A percentile compares a stretch with the other conserved stretches of the same genome.
These are phyloP conservation scores for Tragelaphus buxtoni DNA, from an alignment of 2,113 vertebrate genomes.

Conservation along the genomic window DNA sequence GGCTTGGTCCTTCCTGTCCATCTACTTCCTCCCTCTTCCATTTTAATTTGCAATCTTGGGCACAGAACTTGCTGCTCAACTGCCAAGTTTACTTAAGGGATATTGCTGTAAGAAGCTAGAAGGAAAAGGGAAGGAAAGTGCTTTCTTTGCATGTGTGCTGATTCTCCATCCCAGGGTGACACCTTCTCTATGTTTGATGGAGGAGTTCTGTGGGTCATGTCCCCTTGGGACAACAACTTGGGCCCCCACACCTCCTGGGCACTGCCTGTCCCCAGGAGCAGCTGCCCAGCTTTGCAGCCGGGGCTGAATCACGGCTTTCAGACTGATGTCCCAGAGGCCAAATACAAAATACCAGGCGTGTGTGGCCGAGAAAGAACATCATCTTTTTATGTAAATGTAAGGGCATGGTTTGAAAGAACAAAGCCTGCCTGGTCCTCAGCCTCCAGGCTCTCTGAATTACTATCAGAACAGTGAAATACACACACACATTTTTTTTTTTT, in stretches of 20 bases:
- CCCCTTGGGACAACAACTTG: fast-evolving
- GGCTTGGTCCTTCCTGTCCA: background rate
- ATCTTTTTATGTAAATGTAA: background rate
- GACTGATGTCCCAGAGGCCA: conserved; percentile 7
- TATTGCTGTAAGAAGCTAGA: background rate
- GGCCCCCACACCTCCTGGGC: fast-evolving
- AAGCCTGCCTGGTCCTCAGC: background rate
- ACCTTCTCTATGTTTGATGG: background rate
- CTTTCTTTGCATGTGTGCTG: background rate
- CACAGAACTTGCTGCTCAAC: background rate
- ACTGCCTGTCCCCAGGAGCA: conserved; percentile 29
- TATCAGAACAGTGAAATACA: background rate
- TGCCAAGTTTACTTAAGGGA: background rate
- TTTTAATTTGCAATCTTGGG: background rate
- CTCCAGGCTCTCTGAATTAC: background rate
- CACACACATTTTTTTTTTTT: background rate
- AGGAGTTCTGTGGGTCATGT: background rate
- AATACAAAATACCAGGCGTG: background rate
- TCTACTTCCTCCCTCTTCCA: background rate
- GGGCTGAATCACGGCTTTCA: background rate
- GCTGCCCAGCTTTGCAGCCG: background rate
- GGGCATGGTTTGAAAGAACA: background rate
- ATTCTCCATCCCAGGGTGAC: background rate
- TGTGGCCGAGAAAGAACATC: background rate
- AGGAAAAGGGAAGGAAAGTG: background rate